Conservation (phyloP, 2,888 invertebrate species). For the Anthrax anthrax region DNA sequence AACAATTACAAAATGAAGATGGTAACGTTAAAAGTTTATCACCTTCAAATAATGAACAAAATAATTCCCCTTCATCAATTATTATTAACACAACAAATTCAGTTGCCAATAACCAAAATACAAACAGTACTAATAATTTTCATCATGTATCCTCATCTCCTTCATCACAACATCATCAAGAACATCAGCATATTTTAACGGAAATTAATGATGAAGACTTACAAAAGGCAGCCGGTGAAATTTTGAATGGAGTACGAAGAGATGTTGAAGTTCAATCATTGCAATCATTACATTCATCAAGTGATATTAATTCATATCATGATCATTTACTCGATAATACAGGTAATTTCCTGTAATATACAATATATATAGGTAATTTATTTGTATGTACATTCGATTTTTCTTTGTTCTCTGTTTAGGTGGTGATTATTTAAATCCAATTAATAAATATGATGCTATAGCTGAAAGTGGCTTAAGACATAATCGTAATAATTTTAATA, state of each 20-base stretch:
- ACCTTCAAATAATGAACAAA: neutral
- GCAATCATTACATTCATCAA: neutral
- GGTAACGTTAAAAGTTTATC: constrained; percentile 7
- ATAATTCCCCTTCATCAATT: neutral
- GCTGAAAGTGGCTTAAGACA: constrained; percentile 56
- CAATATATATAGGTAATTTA: too few species aligned
- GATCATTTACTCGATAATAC: constrained; percentile 30
- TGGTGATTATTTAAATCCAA: constrained; percentile 45
- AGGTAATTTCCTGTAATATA: constrained; percentile 16
- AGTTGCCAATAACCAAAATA: neutral
- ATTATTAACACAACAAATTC: neutral
- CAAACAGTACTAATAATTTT: neutral
- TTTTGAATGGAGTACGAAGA: constrained; percentile 42
- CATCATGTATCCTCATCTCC: too few species aligned
- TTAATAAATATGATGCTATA: constrained; percentile 64
- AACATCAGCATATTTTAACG: constrained; percentile 22
- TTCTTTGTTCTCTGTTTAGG: neutral
- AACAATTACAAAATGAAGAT: constrained; percentile 22
- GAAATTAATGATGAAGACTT: constrained; percentile 31
- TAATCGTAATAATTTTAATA: too few species aligned
- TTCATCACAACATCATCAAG: neutral
- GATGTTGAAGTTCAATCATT: constrained; percentile 43
- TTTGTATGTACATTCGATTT: neutral
- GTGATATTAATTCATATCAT: constrained; percentile 27
- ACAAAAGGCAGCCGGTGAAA: constrained; percentile 44